These are phyloP conservation scores for Ranitomeya imitator DNA, from an alignment of 2,113 vertebrate species.

Conservation along the genomic window DNA sequence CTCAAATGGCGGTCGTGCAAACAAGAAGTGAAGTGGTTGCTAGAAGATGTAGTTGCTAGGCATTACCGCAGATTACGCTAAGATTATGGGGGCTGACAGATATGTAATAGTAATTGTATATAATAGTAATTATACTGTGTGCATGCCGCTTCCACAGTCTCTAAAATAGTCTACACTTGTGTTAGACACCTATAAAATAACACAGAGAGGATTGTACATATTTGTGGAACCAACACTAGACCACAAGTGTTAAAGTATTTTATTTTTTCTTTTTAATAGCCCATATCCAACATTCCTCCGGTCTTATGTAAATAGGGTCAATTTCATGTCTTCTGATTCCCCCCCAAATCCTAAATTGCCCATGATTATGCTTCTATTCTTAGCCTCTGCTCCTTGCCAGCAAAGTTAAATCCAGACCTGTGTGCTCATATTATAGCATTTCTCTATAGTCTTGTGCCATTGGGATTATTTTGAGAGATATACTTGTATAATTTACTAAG, in stretches of 20 bases:
- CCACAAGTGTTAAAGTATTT: constrained; percentile 23
- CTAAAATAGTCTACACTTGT: not conserved
- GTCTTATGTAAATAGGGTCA: constrained; percentile 6
- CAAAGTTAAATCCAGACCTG: not conserved
- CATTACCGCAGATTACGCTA: not conserved
- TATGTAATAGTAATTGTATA: not conserved
- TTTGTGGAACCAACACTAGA: not conserved
- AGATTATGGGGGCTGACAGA: not conserved
- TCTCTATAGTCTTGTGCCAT: not conserved
- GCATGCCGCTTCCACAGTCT: not conserved
- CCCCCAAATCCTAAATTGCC: constrained; percentile 12
- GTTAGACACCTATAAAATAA: not conserved
- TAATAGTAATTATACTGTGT: not conserved
- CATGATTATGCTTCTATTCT: not conserved
- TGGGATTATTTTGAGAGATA: not conserved
- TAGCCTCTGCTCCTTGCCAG: not conserved
- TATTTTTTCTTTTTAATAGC: constrained; percentile 6
- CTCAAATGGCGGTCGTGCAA: not conserved
- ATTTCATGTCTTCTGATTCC: constrained; percentile 13
- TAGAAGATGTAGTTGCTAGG: not conserved
- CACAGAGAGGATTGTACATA: not conserved
- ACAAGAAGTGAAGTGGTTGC: not conserved
- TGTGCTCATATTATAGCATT: not conserved
- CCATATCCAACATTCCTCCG: not conserved
- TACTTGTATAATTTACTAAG: not conserved